These are phyloP conservation scores for Myotis yumanensis DNA, from an alignment of 2,113 vertebrate genomes.

Conservation along the genomic window DNA sequence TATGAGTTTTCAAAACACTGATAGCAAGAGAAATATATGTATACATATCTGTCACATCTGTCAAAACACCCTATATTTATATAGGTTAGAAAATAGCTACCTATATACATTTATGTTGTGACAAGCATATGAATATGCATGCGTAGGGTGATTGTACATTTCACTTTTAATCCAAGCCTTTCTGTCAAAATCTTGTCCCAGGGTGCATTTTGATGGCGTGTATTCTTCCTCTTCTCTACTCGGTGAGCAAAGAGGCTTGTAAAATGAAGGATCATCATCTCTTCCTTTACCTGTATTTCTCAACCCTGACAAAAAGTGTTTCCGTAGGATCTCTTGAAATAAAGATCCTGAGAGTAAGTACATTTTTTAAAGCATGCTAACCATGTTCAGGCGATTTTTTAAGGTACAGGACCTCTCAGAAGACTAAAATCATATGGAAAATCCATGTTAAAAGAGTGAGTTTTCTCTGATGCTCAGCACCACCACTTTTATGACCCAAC, in stretches of 20 bases:
- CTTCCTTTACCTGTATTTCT: not conserved
- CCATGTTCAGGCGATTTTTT: not conserved
- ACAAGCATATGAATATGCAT: conserved; percentile 73
- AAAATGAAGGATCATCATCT: not conserved
- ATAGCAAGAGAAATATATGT: conserved; percentile 34
- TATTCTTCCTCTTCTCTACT: not conserved
- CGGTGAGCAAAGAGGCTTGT: not conserved
- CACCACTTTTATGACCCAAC: not conserved
- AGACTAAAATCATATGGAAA: not conserved
- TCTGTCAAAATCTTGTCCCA: conserved; percentile 61
- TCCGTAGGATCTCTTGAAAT: not conserved
- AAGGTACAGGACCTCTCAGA: not conserved
- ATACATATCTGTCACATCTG: conserved; percentile 58
- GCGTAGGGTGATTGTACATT: conserved; percentile 25
- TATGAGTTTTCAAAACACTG: conserved; percentile 49
- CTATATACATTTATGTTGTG: conserved; percentile 65
- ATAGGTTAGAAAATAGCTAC: conserved; percentile 62
- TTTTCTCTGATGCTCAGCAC: not conserved
- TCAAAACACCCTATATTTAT: conserved; percentile 70
- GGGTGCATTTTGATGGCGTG: not conserved
- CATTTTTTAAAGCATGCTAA: not conserved
- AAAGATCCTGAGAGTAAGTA: not conserved
- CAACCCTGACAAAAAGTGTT: not conserved
- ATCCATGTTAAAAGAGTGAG: not conserved
- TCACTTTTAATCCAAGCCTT: conserved; percentile 55